These are phyloP conservation scores for Holotrichia oblita DNA, from an alignment of 1,140 invertebrate genomes.

Conservation along the genomic window DNA sequence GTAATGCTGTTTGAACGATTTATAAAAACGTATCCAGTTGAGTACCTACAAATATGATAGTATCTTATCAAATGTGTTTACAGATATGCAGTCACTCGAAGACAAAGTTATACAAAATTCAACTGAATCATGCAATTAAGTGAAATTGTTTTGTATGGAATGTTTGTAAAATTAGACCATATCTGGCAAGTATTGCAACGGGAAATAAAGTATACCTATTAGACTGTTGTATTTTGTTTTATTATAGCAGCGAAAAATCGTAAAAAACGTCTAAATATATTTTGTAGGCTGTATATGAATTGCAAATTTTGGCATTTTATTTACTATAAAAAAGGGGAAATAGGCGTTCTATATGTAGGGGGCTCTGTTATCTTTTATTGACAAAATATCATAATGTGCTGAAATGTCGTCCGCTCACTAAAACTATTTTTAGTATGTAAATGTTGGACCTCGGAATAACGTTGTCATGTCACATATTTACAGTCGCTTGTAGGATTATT, in stretches of 20 bases:
- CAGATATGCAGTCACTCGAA: too few relatives aligned
- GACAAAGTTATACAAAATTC: too few relatives aligned
- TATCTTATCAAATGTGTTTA: too few relatives aligned
- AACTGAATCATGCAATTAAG: too few relatives aligned
- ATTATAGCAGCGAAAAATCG: neutral
- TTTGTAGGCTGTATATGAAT: neutral
- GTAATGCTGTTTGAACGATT: too few relatives aligned
- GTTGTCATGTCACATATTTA: neutral
- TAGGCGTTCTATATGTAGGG: neutral
- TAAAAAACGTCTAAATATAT: neutral
- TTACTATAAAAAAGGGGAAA: conserved; percentile 11
- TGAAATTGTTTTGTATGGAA: too few relatives aligned
- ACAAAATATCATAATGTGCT: conserved; percentile 4
- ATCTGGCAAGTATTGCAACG: too few relatives aligned
- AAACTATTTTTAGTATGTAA: conserved; percentile 18
- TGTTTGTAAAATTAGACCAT: too few relatives aligned
- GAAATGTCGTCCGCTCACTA: neutral
- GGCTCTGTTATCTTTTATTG: neutral
- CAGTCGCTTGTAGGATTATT: neutral
- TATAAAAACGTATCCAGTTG: too few relatives aligned
- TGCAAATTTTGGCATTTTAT: neutral
- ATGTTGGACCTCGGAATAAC: neutral
- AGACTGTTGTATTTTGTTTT: too few relatives aligned
- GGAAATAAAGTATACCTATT: too few relatives aligned
- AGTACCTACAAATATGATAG: too few relatives aligned